Evolutionary conservation across 2,113 vertebrate species (phyloP).

Genomic region (Lepisosteus osseus): DNA sequence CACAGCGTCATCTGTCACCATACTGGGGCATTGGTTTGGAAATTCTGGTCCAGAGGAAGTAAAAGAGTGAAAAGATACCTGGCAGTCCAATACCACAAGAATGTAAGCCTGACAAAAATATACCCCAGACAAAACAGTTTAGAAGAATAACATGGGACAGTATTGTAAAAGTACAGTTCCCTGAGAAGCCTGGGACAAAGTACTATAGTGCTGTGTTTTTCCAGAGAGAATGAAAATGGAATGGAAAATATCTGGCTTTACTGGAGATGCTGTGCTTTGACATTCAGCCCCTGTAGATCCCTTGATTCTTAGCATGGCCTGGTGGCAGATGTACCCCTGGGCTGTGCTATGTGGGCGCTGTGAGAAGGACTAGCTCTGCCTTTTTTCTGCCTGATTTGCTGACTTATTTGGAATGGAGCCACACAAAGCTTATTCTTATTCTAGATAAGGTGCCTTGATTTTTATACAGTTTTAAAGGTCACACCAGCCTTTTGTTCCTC

Average conservation of each 20-base stretch:
- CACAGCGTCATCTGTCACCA: no score
- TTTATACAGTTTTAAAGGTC: constrained; percentile 1
- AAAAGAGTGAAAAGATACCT: no score
- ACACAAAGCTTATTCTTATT: constrained; percentile 4
- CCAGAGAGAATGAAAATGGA: no score
- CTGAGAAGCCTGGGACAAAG: no score
- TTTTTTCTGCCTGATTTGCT: not conserved
- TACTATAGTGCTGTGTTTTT: no score
- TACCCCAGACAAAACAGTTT: no score
- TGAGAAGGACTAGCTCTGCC: constrained; percentile 2
- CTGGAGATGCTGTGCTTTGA: not conserved
- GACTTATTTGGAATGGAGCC: not conserved
- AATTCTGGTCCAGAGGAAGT: no score
- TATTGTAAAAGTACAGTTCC: no score
- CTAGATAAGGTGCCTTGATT: not conserved
- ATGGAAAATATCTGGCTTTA: not conserved
- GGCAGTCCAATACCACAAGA: no score
- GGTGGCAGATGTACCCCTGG: not conserved
- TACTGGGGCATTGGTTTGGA: no score
- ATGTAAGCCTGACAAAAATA: no score
- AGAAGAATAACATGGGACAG: no score
- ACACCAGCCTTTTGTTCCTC: constrained; percentile 11
- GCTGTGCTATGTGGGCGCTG: not conserved
- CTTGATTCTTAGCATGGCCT: not conserved
- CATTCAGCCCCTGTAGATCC: not conserved